Evolutionary conservation across 2,113 vertebrate species (phyloP).

Genomic region (Notothenia coriiceps): DNA sequence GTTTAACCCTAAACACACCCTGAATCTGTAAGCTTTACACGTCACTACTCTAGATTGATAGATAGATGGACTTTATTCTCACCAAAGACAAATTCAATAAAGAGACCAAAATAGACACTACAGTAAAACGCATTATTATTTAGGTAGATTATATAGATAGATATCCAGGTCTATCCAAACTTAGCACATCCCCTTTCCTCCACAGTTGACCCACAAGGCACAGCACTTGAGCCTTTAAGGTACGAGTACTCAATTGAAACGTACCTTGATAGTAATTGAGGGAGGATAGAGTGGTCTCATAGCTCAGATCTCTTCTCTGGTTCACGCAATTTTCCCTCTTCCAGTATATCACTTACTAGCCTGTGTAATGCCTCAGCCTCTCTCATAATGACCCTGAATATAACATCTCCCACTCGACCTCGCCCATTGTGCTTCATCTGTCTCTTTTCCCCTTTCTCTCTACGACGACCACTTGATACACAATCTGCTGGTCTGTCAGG

Average conservation of each 20-base stretch:
- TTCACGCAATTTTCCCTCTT: conserved; percentile 50
- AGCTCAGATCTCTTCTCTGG: conserved; percentile 42
- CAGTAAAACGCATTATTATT: too few species aligned
- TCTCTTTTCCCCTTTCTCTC: not conserved
- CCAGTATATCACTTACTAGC: conserved; percentile 49
- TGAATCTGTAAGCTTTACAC: not conserved
- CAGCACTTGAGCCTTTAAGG: conserved; percentile 36
- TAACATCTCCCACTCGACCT: conserved; percentile 35
- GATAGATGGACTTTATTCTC: too few species aligned
- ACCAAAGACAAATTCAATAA: too few species aligned
- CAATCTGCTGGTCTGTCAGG: not conserved
- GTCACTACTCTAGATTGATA: not conserved
- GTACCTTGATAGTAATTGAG: conserved; percentile 56
- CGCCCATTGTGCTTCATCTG: not conserved
- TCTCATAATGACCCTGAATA: conserved; percentile 40
- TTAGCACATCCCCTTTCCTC: conserved; percentile 17
- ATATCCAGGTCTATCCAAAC: too few species aligned
- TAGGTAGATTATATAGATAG: too few species aligned
- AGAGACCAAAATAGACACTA: too few species aligned
- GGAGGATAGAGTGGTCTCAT: conserved; percentile 57
- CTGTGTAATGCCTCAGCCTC: conserved; percentile 10
- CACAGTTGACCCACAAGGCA: conserved; percentile 30
- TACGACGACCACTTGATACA: conserved; percentile 1
- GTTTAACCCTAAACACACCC: not conserved
- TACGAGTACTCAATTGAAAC: conserved; percentile 46